Conservation (phyloP, 2,888 invertebrate species). For the Poecilobothrus nobilitatus region DNA sequence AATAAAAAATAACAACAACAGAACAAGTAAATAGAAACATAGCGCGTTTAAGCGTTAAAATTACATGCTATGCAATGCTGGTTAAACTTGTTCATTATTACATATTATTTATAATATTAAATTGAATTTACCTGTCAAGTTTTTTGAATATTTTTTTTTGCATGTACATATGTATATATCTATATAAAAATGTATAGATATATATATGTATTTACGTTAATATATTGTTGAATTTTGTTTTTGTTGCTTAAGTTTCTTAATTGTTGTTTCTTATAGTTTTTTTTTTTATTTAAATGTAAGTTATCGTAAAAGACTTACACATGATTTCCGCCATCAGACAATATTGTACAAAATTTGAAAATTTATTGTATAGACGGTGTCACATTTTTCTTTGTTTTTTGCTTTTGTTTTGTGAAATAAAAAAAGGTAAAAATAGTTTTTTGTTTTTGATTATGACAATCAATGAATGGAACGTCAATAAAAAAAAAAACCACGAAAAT, state of each 20-base stretch:
- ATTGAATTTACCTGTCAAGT: not conserved
- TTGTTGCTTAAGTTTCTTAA: not conserved
- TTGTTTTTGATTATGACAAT: not conserved
- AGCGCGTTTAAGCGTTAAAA: constrained; percentile 6
- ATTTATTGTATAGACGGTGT: not conserved
- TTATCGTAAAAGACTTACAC: not conserved
- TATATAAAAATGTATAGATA: too few species aligned
- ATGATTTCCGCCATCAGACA: constrained; percentile 11
- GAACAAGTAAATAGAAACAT: too few species aligned
- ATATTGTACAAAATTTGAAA: not conserved
- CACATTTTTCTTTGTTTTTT: constrained; percentile 8
- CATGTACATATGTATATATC: too few species aligned
- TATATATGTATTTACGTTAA: too few species aligned
- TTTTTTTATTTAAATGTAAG: not conserved
- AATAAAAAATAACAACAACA: not conserved
- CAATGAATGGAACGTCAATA: not conserved
- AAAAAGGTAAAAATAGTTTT: not conserved
- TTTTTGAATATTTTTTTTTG: not conserved
- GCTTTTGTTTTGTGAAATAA: not conserved
- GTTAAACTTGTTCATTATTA: constrained; percentile 8
- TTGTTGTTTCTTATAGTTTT: not conserved
- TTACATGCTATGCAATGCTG: constrained; percentile 8
- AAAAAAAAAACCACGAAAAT: not conserved
- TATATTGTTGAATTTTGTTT: too few species aligned
- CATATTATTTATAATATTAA: not conserved